Evolutionary conservation across 2,113 vertebrate genomes (phyloP).

Genomic region (Syrrhaptes paradoxus): DNA sequence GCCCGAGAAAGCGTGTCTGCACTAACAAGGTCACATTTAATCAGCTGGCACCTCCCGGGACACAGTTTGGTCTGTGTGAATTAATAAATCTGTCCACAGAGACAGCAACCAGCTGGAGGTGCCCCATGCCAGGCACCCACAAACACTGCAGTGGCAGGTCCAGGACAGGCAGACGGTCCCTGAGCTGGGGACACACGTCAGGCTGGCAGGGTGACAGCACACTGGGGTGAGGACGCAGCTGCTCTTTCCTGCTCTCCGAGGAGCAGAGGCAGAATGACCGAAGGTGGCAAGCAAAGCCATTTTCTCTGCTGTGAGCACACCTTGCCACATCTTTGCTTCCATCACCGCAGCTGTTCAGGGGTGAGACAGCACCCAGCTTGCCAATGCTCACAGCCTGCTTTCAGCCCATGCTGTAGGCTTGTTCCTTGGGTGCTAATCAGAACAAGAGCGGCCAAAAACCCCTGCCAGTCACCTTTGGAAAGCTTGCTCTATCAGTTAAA

Average conservation of each 20-base stretch:
- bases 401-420: not conserved
- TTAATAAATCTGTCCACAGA: not conserved
- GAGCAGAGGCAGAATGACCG: not conserved
- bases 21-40: conserved; percentile 31
- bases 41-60: not conserved
- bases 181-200: not conserved
- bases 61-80: not conserved
- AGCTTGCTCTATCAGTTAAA: not conserved
- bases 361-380: accelerated
- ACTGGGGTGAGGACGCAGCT: not conserved
- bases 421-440: not conserved
- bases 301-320: not conserved
- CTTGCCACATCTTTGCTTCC: not conserved
- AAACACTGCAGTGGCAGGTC: not conserved
- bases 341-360: not conserved
- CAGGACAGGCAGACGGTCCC: not conserved
- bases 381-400: not conserved
- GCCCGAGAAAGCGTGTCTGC: not conserved
- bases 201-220: not conserved
- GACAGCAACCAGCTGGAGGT: not conserved
- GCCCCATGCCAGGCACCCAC: not conserved
- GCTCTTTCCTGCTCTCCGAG: not conserved
- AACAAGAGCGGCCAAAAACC: not conserved
- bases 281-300: accelerated
- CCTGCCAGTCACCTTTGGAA: not conserved